Evolutionary conservation across 2,888 invertebrate species (phyloP).

Genomic region (Xestia ashworthii): DNA sequence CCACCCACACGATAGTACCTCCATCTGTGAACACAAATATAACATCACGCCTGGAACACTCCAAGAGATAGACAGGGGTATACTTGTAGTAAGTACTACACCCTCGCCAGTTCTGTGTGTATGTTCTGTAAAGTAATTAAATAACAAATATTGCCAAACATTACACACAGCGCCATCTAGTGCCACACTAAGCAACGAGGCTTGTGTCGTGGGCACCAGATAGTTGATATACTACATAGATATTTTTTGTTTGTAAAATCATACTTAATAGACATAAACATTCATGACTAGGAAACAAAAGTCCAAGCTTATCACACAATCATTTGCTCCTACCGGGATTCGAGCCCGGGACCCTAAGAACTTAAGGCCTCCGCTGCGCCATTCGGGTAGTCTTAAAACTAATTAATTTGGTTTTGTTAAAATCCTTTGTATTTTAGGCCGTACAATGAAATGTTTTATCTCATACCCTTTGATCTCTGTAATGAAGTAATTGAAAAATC

Average conservation of each 20-base stretch:
- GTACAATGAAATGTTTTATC: neutral
- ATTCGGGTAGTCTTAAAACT: too few relatives aligned
- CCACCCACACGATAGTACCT: constrained; percentile 75
- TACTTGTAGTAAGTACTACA: neutral
- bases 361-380: too few relatives aligned
- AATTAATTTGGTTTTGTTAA: neutral
- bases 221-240: too few relatives aligned
- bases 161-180: too few relatives aligned
- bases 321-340: too few relatives aligned
- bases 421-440: neutral
- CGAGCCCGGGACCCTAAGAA: too few relatives aligned
- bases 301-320: too few relatives aligned
- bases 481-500: neutral
- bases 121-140: constrained; percentile 62
- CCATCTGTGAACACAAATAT: constrained; percentile 62
- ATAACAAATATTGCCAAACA: neutral
- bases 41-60: neutral
- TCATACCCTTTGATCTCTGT: neutral
- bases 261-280: too few relatives aligned
- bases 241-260: too few relatives aligned
- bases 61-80: neutral
- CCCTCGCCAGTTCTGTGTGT: neutral
- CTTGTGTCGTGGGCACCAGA: too few relatives aligned
- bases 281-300: too few relatives aligned
- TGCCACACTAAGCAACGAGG: too few relatives aligned